A percentile compares a stretch with the other conserved stretches of the same genome.
Conservation (phyloP, 2,797 vertebrate genomes). For the Columba guinea region DNA sequence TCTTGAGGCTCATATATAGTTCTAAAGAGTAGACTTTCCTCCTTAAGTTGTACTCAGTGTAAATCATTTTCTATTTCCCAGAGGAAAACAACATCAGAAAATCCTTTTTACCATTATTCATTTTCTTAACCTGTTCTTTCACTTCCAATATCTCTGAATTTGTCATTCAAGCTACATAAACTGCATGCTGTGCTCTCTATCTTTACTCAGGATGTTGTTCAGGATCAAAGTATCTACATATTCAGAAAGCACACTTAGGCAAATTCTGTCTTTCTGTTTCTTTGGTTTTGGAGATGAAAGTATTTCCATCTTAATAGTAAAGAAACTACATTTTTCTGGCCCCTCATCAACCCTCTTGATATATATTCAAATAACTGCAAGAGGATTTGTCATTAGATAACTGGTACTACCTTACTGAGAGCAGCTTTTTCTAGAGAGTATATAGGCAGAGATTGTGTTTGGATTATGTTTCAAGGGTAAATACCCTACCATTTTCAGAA, state of each 20-base stretch:
- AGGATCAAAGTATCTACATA: not conserved
- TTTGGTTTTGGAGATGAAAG: not conserved
- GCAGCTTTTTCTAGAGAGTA: not conserved
- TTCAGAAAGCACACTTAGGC: not conserved
- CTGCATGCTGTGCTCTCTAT: not conserved
- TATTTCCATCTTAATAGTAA: not conserved
- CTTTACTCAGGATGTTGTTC: not conserved
- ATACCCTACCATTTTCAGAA: not conserved
- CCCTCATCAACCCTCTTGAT: not conserved
- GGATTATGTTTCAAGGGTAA: not conserved
- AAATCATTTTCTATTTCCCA: not conserved
- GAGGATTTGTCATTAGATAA: not conserved
- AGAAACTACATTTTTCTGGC: not conserved
- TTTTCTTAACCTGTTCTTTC: not conserved
- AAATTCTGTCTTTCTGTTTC: not conserved
- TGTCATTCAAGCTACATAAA: not conserved
- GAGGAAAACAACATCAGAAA: not conserved
- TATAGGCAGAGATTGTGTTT: not conserved
- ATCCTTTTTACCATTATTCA: not conserved
- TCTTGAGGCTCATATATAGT: not conserved
- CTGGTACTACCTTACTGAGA: not conserved
- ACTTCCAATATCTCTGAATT: not conserved
- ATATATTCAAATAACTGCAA: too few species aligned
- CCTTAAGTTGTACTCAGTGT: not conserved
- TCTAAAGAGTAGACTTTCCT: not conserved